phyloP scores from a whole-genome alignment of 2,888 invertebrate genomes.

The Eudasyphora cyanicolor region DNA sequence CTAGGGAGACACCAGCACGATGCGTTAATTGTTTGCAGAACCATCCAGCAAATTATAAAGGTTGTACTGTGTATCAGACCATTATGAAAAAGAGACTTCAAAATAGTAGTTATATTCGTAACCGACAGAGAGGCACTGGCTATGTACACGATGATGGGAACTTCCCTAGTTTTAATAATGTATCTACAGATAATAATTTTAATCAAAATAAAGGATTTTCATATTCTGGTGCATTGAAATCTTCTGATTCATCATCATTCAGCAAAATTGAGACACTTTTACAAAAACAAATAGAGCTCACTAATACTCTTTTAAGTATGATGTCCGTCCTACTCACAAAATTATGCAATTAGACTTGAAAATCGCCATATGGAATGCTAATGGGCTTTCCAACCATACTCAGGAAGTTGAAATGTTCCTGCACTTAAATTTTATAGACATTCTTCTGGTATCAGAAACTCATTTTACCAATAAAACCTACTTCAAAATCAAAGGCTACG shows the following conservation, averaged over 20 bases:
- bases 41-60: slow-evolving; percentile 13
- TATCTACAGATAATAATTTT: neutral
- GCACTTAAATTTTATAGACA: neutral
- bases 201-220: neutral
- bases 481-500: slow-evolving; percentile 57
- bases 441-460: neutral
- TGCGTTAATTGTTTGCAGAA: slow-evolving; percentile 12
- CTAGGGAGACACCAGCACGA: neutral
- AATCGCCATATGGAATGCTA: slow-evolving; percentile 16
- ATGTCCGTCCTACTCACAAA: slow-evolving; percentile 1
- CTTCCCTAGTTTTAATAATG: neutral
- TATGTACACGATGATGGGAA: neutral
- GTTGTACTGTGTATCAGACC: neutral
- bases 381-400: neutral
- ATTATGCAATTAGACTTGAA: slow-evolving; percentile 1
- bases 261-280: neutral
- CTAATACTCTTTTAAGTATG: neutral
- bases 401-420: neutral
- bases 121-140: neutral
- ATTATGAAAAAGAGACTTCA: neutral
- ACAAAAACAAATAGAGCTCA: neutral
- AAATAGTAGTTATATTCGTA: neutral
- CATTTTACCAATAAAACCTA: slow-evolving; percentile 29
- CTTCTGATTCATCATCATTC: neutral
- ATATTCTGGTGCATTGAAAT: neutral